Percentiles rank a stretch among this genome's conserved stretches.
Evolutionary conservation across 2,888 invertebrate species (phyloP).

Genomic region (Boloria selene): DNA sequence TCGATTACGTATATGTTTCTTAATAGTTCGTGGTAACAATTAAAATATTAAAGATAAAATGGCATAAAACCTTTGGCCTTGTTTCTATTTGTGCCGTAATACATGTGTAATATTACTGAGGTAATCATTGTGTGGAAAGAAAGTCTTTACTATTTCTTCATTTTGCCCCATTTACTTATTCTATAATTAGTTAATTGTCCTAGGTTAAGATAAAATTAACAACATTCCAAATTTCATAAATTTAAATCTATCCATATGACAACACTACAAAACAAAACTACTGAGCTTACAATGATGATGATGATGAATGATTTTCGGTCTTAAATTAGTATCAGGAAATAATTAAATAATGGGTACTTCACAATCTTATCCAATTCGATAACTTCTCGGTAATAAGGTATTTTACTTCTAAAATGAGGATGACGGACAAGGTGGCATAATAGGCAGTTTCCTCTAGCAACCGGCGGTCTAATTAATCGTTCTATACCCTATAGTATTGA

Average conservation of each 20-base stretch:
- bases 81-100: slow-evolving; percentile 24
- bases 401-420: slow-evolving; percentile 7
- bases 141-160: not conserved
- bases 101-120: slow-evolving; percentile 8
- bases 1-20: slow-evolving; percentile 39
- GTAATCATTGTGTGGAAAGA: slow-evolving; percentile 14
- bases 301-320: no score
- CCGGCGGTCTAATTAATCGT: slow-evolving; percentile 20
- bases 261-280: no score
- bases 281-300: no score
- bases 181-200: no score
- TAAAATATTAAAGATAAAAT: slow-evolving; percentile 51
- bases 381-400: not conserved
- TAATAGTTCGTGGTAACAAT: slow-evolving; percentile 62
- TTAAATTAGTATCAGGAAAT: no score
- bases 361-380: not conserved
- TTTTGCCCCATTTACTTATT: not conserved
- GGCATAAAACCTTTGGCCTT: slow-evolving; percentile 31
- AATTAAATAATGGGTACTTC: no score
- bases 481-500: not conserved
- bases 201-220: no score
- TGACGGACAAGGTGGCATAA: slow-evolving; percentile 13
- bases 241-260: no score
- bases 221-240: no score
- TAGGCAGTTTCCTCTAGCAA: slow-evolving; percentile 18